A percentile compares a stretch with the other conserved stretches of the same genome.
phyloP scores from a whole-genome alignment of 2,888 invertebrate genomes.

The Synergus japonicus region DNA sequence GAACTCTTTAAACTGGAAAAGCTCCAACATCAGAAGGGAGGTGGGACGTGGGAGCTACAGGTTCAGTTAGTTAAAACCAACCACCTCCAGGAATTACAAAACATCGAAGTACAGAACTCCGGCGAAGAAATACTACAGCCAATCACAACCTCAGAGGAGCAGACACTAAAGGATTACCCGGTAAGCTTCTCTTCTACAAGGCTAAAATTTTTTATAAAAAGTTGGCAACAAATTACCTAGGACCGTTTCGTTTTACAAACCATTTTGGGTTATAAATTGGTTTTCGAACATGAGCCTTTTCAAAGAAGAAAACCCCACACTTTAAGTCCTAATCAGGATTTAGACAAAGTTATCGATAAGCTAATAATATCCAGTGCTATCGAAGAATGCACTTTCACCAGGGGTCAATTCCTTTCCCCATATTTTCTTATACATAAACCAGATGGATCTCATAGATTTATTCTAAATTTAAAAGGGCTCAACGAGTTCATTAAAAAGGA shows the following conservation, averaged over 20 bases:
- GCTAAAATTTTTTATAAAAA: slow-evolving; percentile 5
- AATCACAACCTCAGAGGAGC: neutral
- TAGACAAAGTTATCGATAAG: slow-evolving; percentile 33
- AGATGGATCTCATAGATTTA: too few relatives aligned
- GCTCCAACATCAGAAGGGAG: too few relatives aligned
- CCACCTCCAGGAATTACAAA: neutral
- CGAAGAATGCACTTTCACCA: slow-evolving; percentile 29
- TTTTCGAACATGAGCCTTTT: neutral
- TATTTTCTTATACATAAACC: too few relatives aligned
- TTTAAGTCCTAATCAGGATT: neutral
- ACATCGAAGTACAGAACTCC: neutral
- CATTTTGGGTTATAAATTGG: neutral
- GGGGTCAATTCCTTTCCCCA: slow-evolving; percentile 41
- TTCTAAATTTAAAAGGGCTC: too few relatives aligned
- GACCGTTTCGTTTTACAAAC: slow-evolving; percentile 26
- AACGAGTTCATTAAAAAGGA: neutral
- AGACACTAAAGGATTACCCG: neutral
- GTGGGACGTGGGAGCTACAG: too few relatives aligned
- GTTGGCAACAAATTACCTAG: slow-evolving; percentile 37
- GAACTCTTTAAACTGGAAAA: neutral
- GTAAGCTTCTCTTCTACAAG: neutral
- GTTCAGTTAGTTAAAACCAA: too few relatives aligned
- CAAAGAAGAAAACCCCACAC: too few relatives aligned
- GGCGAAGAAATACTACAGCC: neutral
- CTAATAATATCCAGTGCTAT: slow-evolving; percentile 36